Evolutionary conservation across 2,888 invertebrate species (phyloP), one percentile per base, ranked within the genome.

Genomic region (Cylloceria caligata): DNA sequence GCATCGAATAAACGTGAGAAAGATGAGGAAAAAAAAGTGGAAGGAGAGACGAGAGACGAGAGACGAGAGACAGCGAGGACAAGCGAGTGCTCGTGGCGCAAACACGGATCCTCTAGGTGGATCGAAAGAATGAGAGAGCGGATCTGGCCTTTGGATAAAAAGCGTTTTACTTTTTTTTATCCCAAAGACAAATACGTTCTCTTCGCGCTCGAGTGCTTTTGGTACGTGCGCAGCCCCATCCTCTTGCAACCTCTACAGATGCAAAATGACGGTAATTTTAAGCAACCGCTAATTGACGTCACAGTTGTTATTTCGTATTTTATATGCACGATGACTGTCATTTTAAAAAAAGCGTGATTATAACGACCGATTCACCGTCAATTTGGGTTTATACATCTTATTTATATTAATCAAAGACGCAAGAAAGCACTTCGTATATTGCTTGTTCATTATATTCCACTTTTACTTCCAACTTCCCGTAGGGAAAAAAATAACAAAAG

Each of bases 141-240:
- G 67, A 78, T 78, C 78, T 78, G 78, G 78, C 39, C 78, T 47
- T 30, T 73, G 78, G 45, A 67, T 57, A 72, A 72, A 79, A 79
- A 79, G 79, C 72, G 34, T 68, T 68, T 73, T 68, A 73, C 68
- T 75, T 47, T 67, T 42, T 67, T 65, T 55, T 52, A 68, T 68
- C 68, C 73, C 49, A 73, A 79, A 79, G 79, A 79, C 73, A 79
- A 79, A 79, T 79, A 79, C 73, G 60, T 16, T 57, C 68, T 27
- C 49, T 49, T 68, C 62, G 62, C 60, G 73, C 73, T 79, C 62
- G 79, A 79, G 79, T 73, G 79, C 73, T 79, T 79, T 73, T 34
- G 57, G 79, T 62, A 67, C 67, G 49, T 62, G 68, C 42, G 55
- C 45, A 27, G 45, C n/a, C 9, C 21, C 64, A 7, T 16, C 9